Percentiles rank a stretch among this genome's conserved stretches.
Evolutionary conservation across 1,140 invertebrate species (phyloP).

Genomic region (Meloidogyne chitwoodi): DNA sequence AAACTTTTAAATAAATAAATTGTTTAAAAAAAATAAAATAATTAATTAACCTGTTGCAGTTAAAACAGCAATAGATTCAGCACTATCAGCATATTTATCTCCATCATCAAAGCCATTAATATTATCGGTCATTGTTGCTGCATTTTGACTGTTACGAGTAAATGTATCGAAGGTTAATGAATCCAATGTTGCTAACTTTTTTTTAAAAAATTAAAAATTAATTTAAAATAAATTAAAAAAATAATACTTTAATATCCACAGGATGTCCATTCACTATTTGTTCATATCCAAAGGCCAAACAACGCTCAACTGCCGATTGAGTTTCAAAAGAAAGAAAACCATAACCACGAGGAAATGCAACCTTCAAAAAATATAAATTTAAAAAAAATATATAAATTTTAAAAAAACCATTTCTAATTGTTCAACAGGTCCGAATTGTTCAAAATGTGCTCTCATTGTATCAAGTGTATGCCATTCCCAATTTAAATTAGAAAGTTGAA

Average conservation of each 20-base stretch:
- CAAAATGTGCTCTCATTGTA: slow-evolving; percentile 7
- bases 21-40: no score
- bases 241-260: slow-evolving; percentile 5
- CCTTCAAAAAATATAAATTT: not conserved
- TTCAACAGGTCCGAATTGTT: slow-evolving; percentile 11
- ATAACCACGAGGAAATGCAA: slow-evolving; percentile 15
- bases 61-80: no score
- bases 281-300: slow-evolving; percentile 1
- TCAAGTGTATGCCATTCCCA: slow-evolving; percentile 21
- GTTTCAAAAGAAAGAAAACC: slow-evolving; percentile 13
- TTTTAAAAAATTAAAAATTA: no score
- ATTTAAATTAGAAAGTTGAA: slow-evolving; percentile 10
- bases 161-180: no score
- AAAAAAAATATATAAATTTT: not conserved
- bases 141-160: no score
- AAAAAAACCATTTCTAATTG: slow-evolving; percentile 18
- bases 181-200: no score
- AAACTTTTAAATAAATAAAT: no score
- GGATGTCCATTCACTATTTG: slow-evolving; percentile 12
- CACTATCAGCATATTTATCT: no score
- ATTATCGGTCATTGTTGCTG: no score
- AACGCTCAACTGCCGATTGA: not conserved
- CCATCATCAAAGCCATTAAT: no score
- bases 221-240: not conserved
- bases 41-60: no score